Base-by-base conservation (phyloP, 2,888 invertebrate genomes). In the Caenorhabditis macrosperma region DNA sequence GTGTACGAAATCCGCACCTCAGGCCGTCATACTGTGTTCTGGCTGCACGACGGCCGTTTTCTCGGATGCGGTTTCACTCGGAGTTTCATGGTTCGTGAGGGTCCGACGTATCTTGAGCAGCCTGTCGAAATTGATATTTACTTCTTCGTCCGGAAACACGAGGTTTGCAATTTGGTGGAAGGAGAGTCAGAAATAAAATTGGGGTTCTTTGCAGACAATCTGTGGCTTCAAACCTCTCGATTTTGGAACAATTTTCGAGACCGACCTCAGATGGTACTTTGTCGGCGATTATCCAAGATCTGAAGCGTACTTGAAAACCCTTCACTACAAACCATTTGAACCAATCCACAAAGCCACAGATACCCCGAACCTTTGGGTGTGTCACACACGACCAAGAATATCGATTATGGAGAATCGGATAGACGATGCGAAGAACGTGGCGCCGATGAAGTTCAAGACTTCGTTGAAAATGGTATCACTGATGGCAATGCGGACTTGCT, bases 1-100 rank as follows among this genome's bases (percentile, higher is more conserved):
- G 59, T 59, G 1, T 68, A 59, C 17, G 10, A 68, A 48, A 35
- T 57, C 24, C 22, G 30, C 17, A 50, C 59, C 26, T 59, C 68
- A 2, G 22, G 46, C 10, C 15, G 10, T 10, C 68, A 68, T 20
- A 38, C 48, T 2, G 28, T 68, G 2, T 68, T 48, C 28, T 68
- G 68, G 68, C 17, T 24, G 12, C 68, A 68, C 17, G 26, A 57
- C 24, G 35, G 46, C 2, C n/a, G 9, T 1, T 68, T 68, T 17
- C 48, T 44, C 15, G 68, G 57, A 6, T 57, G 57, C 28, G 68
- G 68, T 3, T 44, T 46, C 15, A 12, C 46, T 6, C 55, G 44
- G 22, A 55, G 44, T 9, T 67, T 44, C 24, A 33, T 57, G 57
- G 30, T 66, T 30, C 33, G 33, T 10, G 10, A 44, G 5, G 15